Conservation (phyloP, 2,797 vertebrate species). For the Coendou prehensilis region DNA sequence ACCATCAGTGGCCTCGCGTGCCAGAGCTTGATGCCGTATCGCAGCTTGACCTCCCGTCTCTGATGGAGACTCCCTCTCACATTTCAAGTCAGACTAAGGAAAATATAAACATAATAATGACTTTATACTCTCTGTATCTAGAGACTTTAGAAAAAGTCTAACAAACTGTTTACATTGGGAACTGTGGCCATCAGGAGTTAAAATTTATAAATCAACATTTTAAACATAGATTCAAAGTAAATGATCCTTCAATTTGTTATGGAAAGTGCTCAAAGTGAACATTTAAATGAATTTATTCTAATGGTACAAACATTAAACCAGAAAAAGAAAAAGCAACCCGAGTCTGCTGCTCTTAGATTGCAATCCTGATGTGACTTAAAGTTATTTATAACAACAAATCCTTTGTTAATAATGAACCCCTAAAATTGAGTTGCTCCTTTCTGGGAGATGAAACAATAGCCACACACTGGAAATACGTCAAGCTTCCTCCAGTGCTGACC, state of each 20-base stretch:
- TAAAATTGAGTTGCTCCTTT: background rate
- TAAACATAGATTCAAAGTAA: background rate
- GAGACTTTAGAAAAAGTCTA: background rate
- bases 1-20: background rate
- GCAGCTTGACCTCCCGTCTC: background rate
- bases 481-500: background rate
- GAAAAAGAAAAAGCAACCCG: background rate
- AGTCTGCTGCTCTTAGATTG: background rate
- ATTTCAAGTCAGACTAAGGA: background rate
- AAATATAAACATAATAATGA: slow-evolving; percentile 7
- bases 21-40: background rate
- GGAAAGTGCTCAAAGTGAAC: background rate
- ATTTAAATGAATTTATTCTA: background rate
- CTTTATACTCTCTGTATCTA: background rate
- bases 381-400: background rate
- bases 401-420: background rate
- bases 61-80: background rate
- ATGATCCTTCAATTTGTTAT: background rate
- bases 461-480: background rate
- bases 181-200: background rate
- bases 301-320: background rate
- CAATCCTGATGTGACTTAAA: background rate
- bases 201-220: background rate
- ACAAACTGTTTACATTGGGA: background rate
- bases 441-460: background rate